These are phyloP conservation scores for Scelioninae gen. 1 DNA, from an alignment of 2,888 invertebrate species.

Conservation along the genomic window DNA sequence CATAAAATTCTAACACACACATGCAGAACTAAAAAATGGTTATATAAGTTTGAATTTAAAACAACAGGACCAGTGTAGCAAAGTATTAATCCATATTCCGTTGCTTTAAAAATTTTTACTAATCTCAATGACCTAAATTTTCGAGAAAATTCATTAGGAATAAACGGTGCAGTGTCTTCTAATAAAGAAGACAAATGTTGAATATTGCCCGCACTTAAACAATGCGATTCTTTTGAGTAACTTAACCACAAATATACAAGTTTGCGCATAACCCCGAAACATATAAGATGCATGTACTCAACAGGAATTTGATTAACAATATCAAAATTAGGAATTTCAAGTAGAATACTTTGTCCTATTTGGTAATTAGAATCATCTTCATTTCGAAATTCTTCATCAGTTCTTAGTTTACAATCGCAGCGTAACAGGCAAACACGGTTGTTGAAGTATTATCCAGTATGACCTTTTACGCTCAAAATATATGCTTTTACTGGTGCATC, in stretches of 20 bases:
- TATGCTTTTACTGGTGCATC: slow-evolving; percentile 50
- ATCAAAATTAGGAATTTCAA: slow-evolving; percentile 23
- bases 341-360: slow-evolving; percentile 1
- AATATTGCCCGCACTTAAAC: slow-evolving; percentile 11
- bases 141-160: slow-evolving; percentile 48
- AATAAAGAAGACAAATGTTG: slow-evolving; percentile 1
- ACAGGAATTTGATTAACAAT: slow-evolving; percentile 1
- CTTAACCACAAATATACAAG: slow-evolving; percentile 17
- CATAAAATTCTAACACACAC: slow-evolving; percentile 25
- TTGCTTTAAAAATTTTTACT: slow-evolving; percentile 42
- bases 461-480: slow-evolving; percentile 30
- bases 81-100: slow-evolving; percentile 27
- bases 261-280: slow-evolving; percentile 27
- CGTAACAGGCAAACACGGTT: slow-evolving; percentile 16
- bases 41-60: slow-evolving; percentile 11
- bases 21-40: slow-evolving; percentile 27
- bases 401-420: background rate
- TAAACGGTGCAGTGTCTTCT: background rate
- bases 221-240: background rate
- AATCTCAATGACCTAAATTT: slow-evolving; percentile 30
- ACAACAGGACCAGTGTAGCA: slow-evolving; percentile 37
- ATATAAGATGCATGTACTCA: slow-evolving; percentile 29
- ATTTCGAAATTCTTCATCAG: slow-evolving; percentile 4
- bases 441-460: slow-evolving; percentile 25
- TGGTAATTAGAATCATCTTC: slow-evolving; percentile 2